Evolutionary conservation across 2,888 invertebrate species (phyloP).

Genomic region (Drosophila lacicola): DNA sequence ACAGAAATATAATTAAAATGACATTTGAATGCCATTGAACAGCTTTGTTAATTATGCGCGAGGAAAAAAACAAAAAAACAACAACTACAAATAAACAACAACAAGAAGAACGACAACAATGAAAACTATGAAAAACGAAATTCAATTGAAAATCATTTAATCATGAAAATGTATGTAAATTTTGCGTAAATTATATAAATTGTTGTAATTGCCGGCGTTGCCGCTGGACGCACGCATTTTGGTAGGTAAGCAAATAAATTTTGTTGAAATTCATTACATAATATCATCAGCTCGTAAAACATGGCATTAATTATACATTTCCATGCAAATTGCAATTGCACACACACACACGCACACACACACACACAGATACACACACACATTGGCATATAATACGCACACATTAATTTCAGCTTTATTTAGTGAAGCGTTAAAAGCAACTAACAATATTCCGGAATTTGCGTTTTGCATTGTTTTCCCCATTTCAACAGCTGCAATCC

Average conservation of each 20-base stretch:
- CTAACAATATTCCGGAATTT: slow-evolving; percentile 51
- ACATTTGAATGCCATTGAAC: slow-evolving; percentile 67
- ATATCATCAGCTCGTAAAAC: slow-evolving; percentile 58
- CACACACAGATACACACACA: slow-evolving; percentile 3
- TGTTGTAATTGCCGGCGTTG: slow-evolving; percentile 22
- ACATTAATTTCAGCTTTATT: slow-evolving; percentile 58
- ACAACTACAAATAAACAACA: slow-evolving; percentile 11
- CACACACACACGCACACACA: slow-evolving; percentile 11
- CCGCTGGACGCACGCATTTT: slow-evolving; percentile 2
- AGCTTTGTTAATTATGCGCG: slow-evolving; percentile 67
- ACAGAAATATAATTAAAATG: slow-evolving; percentile 65
- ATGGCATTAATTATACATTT: slow-evolving; percentile 72
- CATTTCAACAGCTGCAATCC: slow-evolving; percentile 24
- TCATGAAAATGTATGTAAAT: slow-evolving; percentile 69
- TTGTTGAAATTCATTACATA: slow-evolving; percentile 66
- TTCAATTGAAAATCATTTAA: slow-evolving; percentile 73
- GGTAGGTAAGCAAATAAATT: slow-evolving; percentile 66
- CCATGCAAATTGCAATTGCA: slow-evolving; percentile 65
- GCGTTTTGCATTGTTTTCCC: slow-evolving; percentile 12
- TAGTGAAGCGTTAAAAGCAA: slow-evolving; percentile 56
- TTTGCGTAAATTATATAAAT: slow-evolving; percentile 44
- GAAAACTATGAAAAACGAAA: slow-evolving; percentile 37
- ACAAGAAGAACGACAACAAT: neutral
- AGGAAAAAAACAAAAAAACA: slow-evolving; percentile 6
- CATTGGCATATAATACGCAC: slow-evolving; percentile 9